These are phyloP conservation scores for Anolis carolinensis DNA, from an alignment of 2,113 vertebrate genomes.

Conservation along the genomic window DNA sequence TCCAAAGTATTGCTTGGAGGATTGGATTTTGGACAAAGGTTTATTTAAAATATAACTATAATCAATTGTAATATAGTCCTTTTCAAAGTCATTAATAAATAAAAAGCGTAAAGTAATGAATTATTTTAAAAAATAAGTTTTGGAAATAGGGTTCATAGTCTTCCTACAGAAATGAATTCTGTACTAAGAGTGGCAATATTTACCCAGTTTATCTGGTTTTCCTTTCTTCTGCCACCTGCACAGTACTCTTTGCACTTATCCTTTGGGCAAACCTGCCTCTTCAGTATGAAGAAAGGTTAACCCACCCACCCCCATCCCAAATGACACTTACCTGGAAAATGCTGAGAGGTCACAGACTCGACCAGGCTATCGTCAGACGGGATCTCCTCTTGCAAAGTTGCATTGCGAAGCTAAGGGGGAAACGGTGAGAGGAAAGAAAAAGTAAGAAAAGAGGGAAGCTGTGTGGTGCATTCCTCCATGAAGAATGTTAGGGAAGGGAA, in stretches of 20 bases:
- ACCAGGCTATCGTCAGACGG: slow-evolving; percentile 86
- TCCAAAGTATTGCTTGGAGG: too few species aligned
- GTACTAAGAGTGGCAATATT: not conserved
- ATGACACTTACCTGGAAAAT: slow-evolving; percentile 83
- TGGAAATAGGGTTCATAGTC: not conserved
- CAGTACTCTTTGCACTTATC: too few species aligned
- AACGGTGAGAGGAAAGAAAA: not conserved
- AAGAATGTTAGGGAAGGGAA: not conserved
- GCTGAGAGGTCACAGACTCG: slow-evolving; percentile 80
- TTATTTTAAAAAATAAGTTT: not conserved
- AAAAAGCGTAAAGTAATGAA: not conserved
- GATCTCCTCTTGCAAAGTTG: slow-evolving; percentile 77
- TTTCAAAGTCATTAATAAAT: not conserved
- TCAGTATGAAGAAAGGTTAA: not conserved
- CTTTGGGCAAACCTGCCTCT: not conserved
- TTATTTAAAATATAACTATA: too few species aligned
- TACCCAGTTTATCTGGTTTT: not conserved
- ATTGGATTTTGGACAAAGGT: too few species aligned
- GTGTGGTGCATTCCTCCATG: too few species aligned
- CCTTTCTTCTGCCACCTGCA: not conserved
- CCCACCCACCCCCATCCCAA: too few species aligned
- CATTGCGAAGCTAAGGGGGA: slow-evolving; percentile 71
- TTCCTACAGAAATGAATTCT: not conserved
- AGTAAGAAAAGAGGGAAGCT: not conserved
- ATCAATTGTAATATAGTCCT: not conserved